These are phyloP conservation scores for Dasyprocta punctata DNA, from an alignment of 2,113 vertebrate species.

Conservation along the genomic window DNA sequence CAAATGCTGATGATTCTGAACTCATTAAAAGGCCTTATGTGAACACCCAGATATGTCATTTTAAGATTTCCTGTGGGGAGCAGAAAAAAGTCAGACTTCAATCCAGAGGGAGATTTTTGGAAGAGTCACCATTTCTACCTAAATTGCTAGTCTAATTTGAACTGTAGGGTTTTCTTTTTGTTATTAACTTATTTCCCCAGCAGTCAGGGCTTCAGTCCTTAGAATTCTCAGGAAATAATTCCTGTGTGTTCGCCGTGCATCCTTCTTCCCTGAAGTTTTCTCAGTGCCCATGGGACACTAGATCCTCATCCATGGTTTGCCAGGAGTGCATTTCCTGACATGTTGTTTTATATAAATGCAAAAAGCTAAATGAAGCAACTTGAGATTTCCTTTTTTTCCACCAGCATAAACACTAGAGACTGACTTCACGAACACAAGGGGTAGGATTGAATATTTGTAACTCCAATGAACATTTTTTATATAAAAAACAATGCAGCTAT, in stretches of 20 bases:
- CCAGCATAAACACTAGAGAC: not conserved
- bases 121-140: not conserved
- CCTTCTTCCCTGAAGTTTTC: not conserved
- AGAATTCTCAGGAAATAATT: not conserved
- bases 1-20: not conserved
- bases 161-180: not conserved
- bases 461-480: not conserved
- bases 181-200: constrained; percentile 57
- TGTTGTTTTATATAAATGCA: not conserved
- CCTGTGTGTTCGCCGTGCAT: not conserved
- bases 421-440: not conserved
- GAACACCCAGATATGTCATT: not conserved
- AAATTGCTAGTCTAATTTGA: not conserved
- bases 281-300: not conserved
- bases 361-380: not conserved
- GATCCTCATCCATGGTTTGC: not conserved
- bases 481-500: not conserved
- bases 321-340: not conserved
- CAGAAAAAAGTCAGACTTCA: constrained; percentile 47
- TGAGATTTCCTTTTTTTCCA: not conserved
- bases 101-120: constrained; percentile 10
- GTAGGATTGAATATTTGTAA: not conserved
- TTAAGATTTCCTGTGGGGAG: not conserved
- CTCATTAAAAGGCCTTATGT: not conserved
- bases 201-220: constrained; percentile 17